These are phyloP conservation scores for Climacteris rufus DNA, from an alignment of 2,113 vertebrate genomes.

Conservation along the genomic window DNA sequence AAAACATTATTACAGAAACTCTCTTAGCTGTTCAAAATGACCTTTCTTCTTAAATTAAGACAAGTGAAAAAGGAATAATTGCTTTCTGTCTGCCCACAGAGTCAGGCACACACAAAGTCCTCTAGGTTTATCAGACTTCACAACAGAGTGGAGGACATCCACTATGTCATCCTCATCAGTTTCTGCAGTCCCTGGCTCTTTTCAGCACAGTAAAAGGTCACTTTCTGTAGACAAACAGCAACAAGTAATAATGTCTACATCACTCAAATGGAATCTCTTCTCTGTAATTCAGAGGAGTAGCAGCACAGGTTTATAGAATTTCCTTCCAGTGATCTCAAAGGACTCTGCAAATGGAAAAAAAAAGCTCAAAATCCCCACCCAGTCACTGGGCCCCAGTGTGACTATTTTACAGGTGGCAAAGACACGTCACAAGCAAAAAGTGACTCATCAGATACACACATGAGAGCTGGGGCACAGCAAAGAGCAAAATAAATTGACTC, in stretches of 20 bases:
- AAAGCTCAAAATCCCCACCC: neutral
- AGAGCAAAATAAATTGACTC: neutral
- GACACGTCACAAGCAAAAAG: constrained; percentile 6
- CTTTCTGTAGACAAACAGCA: constrained; percentile 15
- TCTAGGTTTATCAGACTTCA: neutral
- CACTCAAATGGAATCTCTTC: neutral
- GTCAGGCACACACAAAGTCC: neutral
- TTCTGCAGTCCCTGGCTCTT: constrained; percentile 16
- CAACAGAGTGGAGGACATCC: neutral
- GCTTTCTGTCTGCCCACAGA: neutral
- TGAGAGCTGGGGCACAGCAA: neutral
- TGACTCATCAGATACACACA: neutral
- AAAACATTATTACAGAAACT: neutral
- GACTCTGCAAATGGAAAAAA: neutral
- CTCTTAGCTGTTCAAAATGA: neutral
- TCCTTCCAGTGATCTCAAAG: constrained; percentile 3
- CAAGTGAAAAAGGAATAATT: constrained; percentile 2
- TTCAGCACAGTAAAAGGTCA: neutral
- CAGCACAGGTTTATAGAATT: constrained; percentile 5
- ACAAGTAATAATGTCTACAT: neutral
- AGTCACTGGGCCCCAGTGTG: neutral
- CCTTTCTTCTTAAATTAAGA: constrained; percentile 8
- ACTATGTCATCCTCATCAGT: neutral
- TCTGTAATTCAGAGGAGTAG: constrained; percentile 23
- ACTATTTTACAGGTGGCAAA: neutral